Evolutionary conservation across 2,888 invertebrate species (phyloP).

Genomic region (Lordiphosa andalusiaca): DNA sequence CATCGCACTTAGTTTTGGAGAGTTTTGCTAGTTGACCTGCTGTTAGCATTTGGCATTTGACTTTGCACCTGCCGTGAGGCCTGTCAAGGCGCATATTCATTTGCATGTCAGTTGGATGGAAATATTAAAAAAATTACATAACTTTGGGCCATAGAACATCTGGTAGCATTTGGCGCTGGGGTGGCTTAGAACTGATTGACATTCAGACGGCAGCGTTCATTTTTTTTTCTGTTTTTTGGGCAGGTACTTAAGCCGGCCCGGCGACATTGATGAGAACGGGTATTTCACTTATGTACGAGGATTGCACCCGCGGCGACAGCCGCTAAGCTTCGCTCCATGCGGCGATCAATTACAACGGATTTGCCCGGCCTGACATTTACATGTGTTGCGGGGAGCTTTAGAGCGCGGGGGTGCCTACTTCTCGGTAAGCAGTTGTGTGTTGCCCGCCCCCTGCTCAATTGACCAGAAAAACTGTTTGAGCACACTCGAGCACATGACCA

Average conservation of each 20-base stretch:
- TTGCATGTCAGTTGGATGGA: constrained; percentile 56
- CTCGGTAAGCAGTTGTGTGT: constrained; percentile 17
- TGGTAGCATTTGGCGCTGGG: constrained; percentile 65
- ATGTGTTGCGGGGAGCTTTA: constrained; percentile 67
- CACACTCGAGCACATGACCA: constrained; percentile 64
- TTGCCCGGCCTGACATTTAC: constrained; percentile 59
- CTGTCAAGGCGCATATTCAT: constrained; percentile 50
- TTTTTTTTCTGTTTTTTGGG: no score
- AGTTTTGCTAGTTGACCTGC: constrained; percentile 62
- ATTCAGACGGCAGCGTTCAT: constrained; percentile 61
- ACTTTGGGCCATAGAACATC: constrained; percentile 68
- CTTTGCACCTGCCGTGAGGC: constrained; percentile 62
- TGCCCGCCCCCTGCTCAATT: constrained; percentile 54
- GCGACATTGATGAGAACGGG: constrained; percentile 39
- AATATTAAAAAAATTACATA: constrained; percentile 32
- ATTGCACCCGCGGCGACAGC: constrained; percentile 71
- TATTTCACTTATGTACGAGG: constrained; percentile 44
- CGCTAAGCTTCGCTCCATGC: constrained; percentile 65
- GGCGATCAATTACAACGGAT: constrained; percentile 73
- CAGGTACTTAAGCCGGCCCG: constrained; percentile 65
- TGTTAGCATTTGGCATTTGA: constrained; percentile 66
- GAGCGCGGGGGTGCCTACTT: constrained; percentile 37
- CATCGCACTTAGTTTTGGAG: constrained; percentile 8
- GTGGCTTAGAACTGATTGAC: constrained; percentile 70
- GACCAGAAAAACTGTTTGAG: constrained; percentile 69